Conservation (phyloP, 2,113 vertebrate species). For the Arenaria interpres region DNA sequence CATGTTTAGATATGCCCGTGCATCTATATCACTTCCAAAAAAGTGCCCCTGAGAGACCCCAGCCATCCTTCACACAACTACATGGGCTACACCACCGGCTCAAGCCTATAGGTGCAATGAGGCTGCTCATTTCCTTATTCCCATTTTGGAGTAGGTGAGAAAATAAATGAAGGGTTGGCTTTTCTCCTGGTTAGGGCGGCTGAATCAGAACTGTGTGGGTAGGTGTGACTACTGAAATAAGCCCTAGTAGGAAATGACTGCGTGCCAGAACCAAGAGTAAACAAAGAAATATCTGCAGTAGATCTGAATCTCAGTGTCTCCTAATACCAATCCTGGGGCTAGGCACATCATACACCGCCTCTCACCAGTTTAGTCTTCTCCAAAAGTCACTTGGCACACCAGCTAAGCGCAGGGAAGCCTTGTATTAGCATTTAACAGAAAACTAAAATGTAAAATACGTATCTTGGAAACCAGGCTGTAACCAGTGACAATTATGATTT, state of each 20-base stretch:
- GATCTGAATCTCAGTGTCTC: neutral
- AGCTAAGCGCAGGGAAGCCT: neutral
- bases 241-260: neutral
- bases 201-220: neutral
- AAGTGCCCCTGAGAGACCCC: neutral
- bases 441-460: neutral
- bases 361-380: neutral
- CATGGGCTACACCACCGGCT: accelerated
- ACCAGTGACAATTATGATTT: neutral
- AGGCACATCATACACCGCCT: too few relatives aligned
- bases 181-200: neutral
- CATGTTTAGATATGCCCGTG: accelerated
- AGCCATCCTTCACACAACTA: neutral
- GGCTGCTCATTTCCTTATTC: neutral
- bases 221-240: neutral
- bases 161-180: neutral
- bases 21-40: neutral
- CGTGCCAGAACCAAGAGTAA: neutral
- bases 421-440: neutral
- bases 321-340: too few relatives aligned
- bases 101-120: neutral
- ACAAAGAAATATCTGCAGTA: neutral
- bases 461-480: neutral
- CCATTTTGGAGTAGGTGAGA: neutral
- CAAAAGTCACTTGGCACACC: neutral